Conservation (phyloP, 92 coral and sea anemone genomes). For the Paramuricea clavata region DNA sequence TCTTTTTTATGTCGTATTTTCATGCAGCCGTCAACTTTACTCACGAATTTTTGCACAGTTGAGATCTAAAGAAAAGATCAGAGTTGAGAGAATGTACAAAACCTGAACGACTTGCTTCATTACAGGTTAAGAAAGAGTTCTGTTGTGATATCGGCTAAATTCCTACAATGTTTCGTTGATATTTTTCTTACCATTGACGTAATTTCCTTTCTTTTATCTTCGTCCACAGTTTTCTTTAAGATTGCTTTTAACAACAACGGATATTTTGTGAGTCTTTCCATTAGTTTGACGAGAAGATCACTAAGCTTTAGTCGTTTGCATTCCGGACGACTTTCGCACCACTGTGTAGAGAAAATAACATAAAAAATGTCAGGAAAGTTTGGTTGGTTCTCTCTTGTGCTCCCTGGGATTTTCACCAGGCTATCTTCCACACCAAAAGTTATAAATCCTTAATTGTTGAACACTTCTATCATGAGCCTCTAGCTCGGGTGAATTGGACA, state of each 20-base stretch:
- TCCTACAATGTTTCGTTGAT: no score
- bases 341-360: conserved; percentile 60
- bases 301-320: conserved; percentile 92
- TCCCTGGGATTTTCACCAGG: no score
- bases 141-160: no score
- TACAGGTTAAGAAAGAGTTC: no score
- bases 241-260: conserved; percentile 93
- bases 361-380: not conserved
- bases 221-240: conserved; percentile 82
- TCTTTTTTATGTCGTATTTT: conserved; percentile 85
- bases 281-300: conserved; percentile 93
- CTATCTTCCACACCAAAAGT: not conserved
- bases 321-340: conserved; percentile 95
- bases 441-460: not conserved
- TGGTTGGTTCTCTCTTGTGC: no score
- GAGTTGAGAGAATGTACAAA: not conserved
- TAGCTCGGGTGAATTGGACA: no score
- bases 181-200: conserved; percentile 81
- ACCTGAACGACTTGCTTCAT: no score
- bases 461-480: not conserved
- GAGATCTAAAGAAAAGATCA: conserved; percentile 66
- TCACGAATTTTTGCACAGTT: conserved; percentile 80
- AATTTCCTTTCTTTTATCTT: conserved; percentile 66
- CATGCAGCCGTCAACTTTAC: conserved; percentile 95
- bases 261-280: conserved; percentile 98